A percentile compares a stretch with the other conserved stretches of the same genome.
Conservation (phyloP, 2,113 vertebrate genomes). For the Sclerurus mexicanus region DNA sequence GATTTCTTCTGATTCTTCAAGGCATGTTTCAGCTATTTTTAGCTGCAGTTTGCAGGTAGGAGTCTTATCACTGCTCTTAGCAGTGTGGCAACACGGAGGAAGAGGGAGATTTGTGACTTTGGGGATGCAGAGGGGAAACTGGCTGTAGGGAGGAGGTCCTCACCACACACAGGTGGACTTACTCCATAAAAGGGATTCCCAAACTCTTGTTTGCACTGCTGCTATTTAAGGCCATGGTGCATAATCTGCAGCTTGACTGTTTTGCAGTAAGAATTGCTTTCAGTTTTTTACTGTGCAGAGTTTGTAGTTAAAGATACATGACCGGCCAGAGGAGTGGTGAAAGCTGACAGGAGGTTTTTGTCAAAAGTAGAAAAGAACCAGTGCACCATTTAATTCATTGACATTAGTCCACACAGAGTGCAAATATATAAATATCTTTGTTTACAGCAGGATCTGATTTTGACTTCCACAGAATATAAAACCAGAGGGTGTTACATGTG, state of each 20-base stretch:
- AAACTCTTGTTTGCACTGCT: neutral
- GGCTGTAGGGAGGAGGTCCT: neutral
- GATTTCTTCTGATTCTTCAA: neutral
- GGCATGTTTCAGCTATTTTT: neutral
- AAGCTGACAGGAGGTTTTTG: neutral
- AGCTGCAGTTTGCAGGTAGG: neutral
- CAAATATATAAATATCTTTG: neutral
- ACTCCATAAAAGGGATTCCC: neutral
- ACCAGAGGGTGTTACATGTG: neutral
- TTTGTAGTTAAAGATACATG: neutral
- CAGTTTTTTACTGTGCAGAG: neutral
- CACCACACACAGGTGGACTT: neutral
- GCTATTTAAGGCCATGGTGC: neutral
- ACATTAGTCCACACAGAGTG: neutral
- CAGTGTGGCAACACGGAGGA: neutral
- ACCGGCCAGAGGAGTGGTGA: neutral
- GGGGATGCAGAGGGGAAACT: neutral
- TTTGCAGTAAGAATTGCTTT: neutral
- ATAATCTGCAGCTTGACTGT: neutral
- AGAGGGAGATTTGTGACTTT: neutral
- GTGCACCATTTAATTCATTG: neutral
- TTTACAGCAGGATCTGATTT: constrained; percentile 20
- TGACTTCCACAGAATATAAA: neutral
- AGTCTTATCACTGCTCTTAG: neutral
- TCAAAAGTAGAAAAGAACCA: neutral